Evolutionary conservation across 2,888 invertebrate genomes (phyloP).

Genomic region (Amblyjoppa fuscipennis): DNA sequence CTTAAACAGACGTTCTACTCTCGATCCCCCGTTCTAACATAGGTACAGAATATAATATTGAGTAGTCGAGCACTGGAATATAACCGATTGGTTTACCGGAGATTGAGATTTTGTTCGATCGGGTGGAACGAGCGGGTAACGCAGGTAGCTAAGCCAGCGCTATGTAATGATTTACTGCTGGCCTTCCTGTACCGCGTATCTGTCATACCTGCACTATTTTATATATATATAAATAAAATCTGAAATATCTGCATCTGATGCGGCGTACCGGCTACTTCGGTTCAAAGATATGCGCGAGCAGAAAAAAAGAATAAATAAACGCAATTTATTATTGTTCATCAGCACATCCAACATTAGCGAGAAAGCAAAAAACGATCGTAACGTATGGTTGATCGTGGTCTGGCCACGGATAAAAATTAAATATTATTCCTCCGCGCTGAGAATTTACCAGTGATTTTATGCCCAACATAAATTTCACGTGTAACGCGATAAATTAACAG

Average conservation of each 20-base stretch:
- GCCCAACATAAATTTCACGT: neutral
- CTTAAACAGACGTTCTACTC: constrained; percentile 1
- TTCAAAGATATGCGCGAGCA: no score
- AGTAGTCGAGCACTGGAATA: constrained; percentile 20
- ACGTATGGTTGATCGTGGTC: constrained; percentile 2
- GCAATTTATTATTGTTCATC: no score
- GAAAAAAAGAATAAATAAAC: no score
- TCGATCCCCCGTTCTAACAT: neutral
- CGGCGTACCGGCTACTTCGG: neutral
- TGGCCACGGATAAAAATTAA: constrained; percentile 41
- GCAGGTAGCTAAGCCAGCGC: constrained; percentile 55
- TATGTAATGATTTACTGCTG: constrained; percentile 58
- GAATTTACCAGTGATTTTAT: neutral
- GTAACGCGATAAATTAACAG: constrained; percentile 10
- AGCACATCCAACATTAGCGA: no score
- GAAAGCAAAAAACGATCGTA: constrained; percentile 8
- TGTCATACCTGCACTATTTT: neutral
- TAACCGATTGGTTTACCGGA: constrained; percentile 49
- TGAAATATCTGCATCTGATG: neutral
- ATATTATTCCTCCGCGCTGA: neutral
- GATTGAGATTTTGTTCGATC: constrained; percentile 60
- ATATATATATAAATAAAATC: constrained; percentile 11
- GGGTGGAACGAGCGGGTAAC: constrained; percentile 58
- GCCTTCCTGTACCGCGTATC: constrained; percentile 39
- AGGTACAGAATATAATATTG: constrained; percentile 7